Conservation (phyloP, 2,888 invertebrate species). For the Stenodera caucasica region DNA sequence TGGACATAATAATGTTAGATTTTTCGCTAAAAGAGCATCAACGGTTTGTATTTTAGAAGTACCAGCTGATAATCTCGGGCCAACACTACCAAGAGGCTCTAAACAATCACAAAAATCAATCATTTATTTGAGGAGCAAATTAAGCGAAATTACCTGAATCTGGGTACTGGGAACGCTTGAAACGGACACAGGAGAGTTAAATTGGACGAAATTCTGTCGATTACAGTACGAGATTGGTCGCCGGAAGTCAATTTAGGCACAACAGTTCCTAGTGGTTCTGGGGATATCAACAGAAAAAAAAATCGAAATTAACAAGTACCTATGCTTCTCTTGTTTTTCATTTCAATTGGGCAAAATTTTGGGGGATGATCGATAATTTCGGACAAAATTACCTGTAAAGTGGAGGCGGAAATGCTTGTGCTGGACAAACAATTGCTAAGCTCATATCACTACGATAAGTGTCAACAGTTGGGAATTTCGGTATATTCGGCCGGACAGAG, state of each 20-base stretch:
- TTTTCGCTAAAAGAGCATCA: slow-evolving; percentile 32
- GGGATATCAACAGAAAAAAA: slow-evolving; percentile 19
- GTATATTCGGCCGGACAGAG: slow-evolving; percentile 53
- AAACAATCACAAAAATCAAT: slow-evolving; percentile 34
- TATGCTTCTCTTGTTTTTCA: slow-evolving; percentile 14
- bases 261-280: slow-evolving; percentile 78
- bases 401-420: slow-evolving; percentile 70
- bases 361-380: not conserved
- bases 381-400: slow-evolving; percentile 43
- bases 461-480: slow-evolving; percentile 52
- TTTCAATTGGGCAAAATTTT: not conserved
- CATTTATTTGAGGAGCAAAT: slow-evolving; percentile 54
- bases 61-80: slow-evolving; percentile 55
- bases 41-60: slow-evolving; percentile 44
- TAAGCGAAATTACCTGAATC: slow-evolving; percentile 65
- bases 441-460: slow-evolving; percentile 38
- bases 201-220: slow-evolving; percentile 45
- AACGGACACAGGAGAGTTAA: slow-evolving; percentile 66
- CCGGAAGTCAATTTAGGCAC: slow-evolving; percentile 63
- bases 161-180: slow-evolving; percentile 72
- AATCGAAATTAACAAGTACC: slow-evolving; percentile 32
- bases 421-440: slow-evolving; percentile 63
- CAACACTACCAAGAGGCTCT: slow-evolving; percentile 62
- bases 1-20: slow-evolving; percentile 63
- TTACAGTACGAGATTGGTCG: slow-evolving; percentile 45